Evolutionary conservation across 2,888 invertebrate species (phyloP), one percentile per base, ranked within the genome.

Genomic region (Cyaniris semiargus): DNA sequence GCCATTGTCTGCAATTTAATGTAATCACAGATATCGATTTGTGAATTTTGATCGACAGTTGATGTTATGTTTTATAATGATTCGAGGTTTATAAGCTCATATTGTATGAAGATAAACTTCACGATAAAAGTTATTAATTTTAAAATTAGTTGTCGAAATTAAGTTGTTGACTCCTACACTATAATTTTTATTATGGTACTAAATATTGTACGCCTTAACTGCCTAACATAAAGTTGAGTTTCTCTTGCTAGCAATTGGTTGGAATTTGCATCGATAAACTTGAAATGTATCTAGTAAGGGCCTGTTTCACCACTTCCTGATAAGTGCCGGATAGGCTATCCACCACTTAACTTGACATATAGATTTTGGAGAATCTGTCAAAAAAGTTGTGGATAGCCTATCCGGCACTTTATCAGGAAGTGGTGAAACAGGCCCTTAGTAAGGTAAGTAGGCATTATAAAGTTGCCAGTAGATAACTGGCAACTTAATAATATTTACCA

Each of bases 231-330:
- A 15, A 31, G 7, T 27, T 5, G 1, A 66, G 6, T 66, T 66
- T 66, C 60, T 15, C 72, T 56, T 75, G 3, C 85, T 13, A 13
- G 10, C 44, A 44, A 44, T 44, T 44, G 38, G 1, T 44, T 44
- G 10, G 38, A 44, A 10, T 44, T 44, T 44, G 38, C 38, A 44
- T 44, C 31, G 31, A 31, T 31, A 31, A 31, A 31, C 31, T 31
- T 31, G 31, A 31, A 31, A 31, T 31, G 31, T 31, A 31, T 4
- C n/a, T n/a, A n/a, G n/a, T n/a, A n/a, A n/a, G n/a, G n/a, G n/a
- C n/a, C n/a, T n/a, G n/a, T n/a, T n/a, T n/a, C n/a, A n/a, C n/a
- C n/a, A n/a, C n/a, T n/a, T n/a, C n/a, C n/a, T n/a, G n/a, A n/a
- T n/a, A n/a, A n/a, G n/a, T n/a, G n/a, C n/a, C n/a, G n/a, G n/a